Evolutionary conservation across 2,888 invertebrate genomes (phyloP), one percentile per base, ranked within the genome.

Genomic region (Drosophila pseudotalamancana): DNA sequence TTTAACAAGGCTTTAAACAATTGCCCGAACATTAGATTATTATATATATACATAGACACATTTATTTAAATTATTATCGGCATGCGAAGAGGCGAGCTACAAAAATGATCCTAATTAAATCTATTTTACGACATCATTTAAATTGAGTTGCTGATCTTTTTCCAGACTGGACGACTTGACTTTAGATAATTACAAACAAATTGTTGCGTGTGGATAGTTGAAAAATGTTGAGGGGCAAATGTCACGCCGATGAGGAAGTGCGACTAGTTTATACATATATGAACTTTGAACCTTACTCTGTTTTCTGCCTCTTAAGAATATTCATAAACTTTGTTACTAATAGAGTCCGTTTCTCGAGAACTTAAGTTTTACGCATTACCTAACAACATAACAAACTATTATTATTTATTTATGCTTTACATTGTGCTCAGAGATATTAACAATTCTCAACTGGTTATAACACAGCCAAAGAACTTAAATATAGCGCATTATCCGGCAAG

Each of bases 31-130:
- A 25, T 11, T n/a, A n/a, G n/a, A n/a, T n/a, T n/a, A n/a, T n/a
- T n/a, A n/a, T n/a, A n/a, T n/a, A 9, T 27, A 27, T 11, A 27
- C 27, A 46, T 29, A 27, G 32, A 25, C n/a, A n/a, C n/a, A n/a
- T n/a, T n/a, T n/a, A 23, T 8, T 34, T 8, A 27, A 25, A 43
- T 31, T 55, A 45, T 55, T 53, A 35, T 43, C 45, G 31, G 50
- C 75, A 73, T 74, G 75, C 69, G 25, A 46, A 35, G 16, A n/a
- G n/a, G 31, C 25, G 11, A 8, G 14, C 14, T 31, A 1, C 27
- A 4, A 14, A 31, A 31, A 31, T 31, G 29, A 27, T 39, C 14
- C 23, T 50, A 39, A 19, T 50, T 50, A 45, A 45, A 23, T 21
- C 45, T 16, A 37, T 37, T 49, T 49, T 14, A 27, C 19, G 49